phyloP scores from a whole-genome alignment of 2,888 invertebrate species.

The Lacanobia wlatinum region DNA sequence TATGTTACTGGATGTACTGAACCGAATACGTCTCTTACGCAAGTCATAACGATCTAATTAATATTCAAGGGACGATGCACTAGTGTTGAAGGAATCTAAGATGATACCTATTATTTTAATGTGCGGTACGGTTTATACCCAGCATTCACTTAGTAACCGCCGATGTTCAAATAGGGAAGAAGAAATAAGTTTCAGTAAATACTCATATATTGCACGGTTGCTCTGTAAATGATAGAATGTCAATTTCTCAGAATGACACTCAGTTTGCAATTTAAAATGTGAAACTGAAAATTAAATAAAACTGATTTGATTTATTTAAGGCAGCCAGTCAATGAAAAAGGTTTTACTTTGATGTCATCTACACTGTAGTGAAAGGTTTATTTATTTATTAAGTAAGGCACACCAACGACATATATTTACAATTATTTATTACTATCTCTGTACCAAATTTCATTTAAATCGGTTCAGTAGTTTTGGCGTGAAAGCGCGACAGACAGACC shows the following conservation, averaged over 20 bases:
- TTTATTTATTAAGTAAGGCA: too few species aligned
- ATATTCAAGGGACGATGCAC: slow-evolving; percentile 41
- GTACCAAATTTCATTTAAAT: too few species aligned
- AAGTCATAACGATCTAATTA: slow-evolving; percentile 43
- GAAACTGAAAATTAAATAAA: neutral
- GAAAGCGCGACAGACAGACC: too few species aligned
- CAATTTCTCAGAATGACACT: neutral
- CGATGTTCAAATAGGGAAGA: neutral
- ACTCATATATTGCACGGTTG: neutral
- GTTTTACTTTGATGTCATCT: neutral
- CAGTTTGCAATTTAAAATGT: neutral
- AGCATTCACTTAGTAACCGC: neutral
- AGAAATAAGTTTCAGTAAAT: neutral
- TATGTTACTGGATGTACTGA: slow-evolving; percentile 18
- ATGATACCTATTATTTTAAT: slow-evolving; percentile 31
- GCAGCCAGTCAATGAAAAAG: neutral
- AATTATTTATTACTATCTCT: too few species aligned
- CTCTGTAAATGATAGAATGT: neutral
- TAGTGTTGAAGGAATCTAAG: slow-evolving; percentile 29
- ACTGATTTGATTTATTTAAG: neutral
- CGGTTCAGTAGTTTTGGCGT: too few species aligned
- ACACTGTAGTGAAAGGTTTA: neutral
- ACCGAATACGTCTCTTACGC: slow-evolving; percentile 27
- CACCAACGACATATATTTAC: too few species aligned
- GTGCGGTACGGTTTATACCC: slow-evolving; percentile 13